These are phyloP conservation scores for Psephotus haematonotus DNA, from an alignment of 2,113 vertebrate genomes.

Conservation along the genomic window DNA sequence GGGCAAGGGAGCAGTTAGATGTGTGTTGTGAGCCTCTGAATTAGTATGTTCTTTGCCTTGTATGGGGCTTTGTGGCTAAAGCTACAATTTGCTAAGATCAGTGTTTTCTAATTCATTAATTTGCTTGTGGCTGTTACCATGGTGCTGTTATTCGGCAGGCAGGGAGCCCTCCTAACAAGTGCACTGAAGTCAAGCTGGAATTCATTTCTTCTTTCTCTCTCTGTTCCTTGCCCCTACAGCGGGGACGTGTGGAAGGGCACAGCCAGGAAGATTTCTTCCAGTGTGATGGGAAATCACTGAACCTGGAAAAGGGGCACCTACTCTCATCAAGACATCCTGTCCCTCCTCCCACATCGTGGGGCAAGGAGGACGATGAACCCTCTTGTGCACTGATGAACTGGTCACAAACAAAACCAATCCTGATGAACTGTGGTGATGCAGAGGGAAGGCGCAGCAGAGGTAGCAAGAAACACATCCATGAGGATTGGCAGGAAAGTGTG, in stretches of 20 bases:
- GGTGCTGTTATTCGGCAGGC: slow-evolving; percentile 45
- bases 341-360: background rate
- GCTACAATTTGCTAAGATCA: slow-evolving; percentile 20
- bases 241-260: background rate
- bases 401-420: background rate
- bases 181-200: slow-evolving; percentile 19
- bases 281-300: background rate
- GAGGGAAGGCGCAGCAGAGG: background rate
- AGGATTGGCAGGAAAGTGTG: background rate
- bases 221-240: background rate
- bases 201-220: slow-evolving; percentile 9
- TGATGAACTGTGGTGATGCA: background rate
- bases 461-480: accelerated
- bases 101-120: slow-evolving; percentile 57
- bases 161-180: background rate
- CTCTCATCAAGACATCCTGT: background rate
- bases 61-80: slow-evolving; percentile 2
- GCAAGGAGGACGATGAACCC: background rate
- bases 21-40: background rate
- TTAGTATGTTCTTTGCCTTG: background rate
- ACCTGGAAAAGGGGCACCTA: background rate
- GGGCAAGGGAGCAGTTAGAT: background rate
- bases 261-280: background rate
- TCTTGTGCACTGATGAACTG: accelerated
- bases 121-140: slow-evolving; percentile 60